phyloP scores from a whole-genome alignment of 1,140 invertebrate genomes.

The Diachasmimorpha longicaudata region DNA sequence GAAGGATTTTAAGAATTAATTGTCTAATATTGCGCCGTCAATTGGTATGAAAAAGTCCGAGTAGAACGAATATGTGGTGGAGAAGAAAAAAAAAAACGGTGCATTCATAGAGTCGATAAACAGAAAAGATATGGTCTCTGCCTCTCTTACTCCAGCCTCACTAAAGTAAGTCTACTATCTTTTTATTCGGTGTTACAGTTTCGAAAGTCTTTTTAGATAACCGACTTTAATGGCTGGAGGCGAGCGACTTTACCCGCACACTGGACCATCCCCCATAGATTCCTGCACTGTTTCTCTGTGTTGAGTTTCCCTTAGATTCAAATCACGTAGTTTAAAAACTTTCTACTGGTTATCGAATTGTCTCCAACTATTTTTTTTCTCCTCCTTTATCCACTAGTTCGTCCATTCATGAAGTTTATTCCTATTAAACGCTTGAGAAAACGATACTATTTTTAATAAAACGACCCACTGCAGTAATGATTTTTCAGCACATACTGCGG shows the following conservation, averaged over 20 bases:
- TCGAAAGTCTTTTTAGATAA: constrained; percentile 52
- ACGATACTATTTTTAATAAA: too few species aligned
- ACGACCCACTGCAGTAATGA: too few species aligned
- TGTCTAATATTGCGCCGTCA: constrained; percentile 8
- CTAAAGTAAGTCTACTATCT: constrained; percentile 30
- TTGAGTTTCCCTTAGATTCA: constrained; percentile 26
- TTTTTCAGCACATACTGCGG: too few species aligned
- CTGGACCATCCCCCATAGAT: background rate
- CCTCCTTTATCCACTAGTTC: background rate
- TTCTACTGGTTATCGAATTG: constrained; percentile 30
- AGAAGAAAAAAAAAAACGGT: constrained; percentile 19
- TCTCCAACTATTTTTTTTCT: background rate
- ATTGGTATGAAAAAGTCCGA: background rate
- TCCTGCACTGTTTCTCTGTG: constrained; percentile 4
- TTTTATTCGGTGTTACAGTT: constrained; percentile 44
- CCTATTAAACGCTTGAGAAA: too few species aligned
- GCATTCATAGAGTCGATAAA: constrained; percentile 41
- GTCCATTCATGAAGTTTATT: too few species aligned
- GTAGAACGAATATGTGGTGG: background rate
- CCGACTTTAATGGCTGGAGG: constrained; percentile 43
- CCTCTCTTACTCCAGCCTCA: constrained; percentile 21
- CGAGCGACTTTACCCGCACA: constrained; percentile 31
- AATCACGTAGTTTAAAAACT: constrained; percentile 39
- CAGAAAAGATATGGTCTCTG: constrained; percentile 41
- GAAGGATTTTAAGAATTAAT: background rate